A percentile compares a stretch with the other conserved stretches of the same genome.
Evolutionary conservation across 2,888 invertebrate genomes (phyloP).

Genomic region (Ophion ellenae): DNA sequence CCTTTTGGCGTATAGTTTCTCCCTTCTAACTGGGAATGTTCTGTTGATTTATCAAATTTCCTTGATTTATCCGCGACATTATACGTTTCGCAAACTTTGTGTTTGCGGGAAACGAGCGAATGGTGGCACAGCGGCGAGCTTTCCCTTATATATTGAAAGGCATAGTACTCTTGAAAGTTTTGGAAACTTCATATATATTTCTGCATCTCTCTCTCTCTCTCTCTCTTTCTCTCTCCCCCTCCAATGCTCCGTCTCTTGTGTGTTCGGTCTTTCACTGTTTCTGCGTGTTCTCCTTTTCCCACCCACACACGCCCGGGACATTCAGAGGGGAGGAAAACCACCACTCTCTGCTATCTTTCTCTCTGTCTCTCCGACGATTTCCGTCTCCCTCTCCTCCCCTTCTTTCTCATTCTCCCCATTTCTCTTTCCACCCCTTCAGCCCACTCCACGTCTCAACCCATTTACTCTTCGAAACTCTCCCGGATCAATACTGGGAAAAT

Average conservation of each 20-base stretch:
- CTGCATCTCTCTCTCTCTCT: conserved; percentile 51
- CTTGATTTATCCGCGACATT: conserved; percentile 81
- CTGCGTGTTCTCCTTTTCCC: conserved; percentile 33
- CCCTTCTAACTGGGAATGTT: conserved; percentile 53
- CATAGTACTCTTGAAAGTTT: conserved; percentile 78
- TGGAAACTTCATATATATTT: conserved; percentile 71
- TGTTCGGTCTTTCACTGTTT: conserved; percentile 54
- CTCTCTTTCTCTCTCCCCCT: conserved; percentile 55
- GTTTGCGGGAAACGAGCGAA: conserved; percentile 78
- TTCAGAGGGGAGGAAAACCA: conserved; percentile 43
- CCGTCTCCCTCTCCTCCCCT: conserved; percentile 15
- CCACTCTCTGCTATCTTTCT: conserved; percentile 35
- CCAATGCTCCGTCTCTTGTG: conserved; percentile 58
- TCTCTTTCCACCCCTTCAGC: conserved; percentile 23
- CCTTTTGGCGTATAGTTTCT: conserved; percentile 14
- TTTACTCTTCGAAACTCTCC: conserved; percentile 73
- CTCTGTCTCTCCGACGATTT: conserved; percentile 54
- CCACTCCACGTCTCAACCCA: conserved; percentile 67
- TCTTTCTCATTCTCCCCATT: conserved; percentile 43
- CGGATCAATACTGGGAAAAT: conserved; percentile 80
- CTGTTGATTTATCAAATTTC: conserved; percentile 81
- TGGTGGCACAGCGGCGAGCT: conserved; percentile 37
- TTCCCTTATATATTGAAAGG: conserved; percentile 72
- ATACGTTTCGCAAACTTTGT: conserved; percentile 79
- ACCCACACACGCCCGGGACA: conserved; percentile 48